These are phyloP conservation scores for Callaeas wilsoni DNA, from an alignment of 2,113 vertebrate species.

Conservation along the genomic window DNA sequence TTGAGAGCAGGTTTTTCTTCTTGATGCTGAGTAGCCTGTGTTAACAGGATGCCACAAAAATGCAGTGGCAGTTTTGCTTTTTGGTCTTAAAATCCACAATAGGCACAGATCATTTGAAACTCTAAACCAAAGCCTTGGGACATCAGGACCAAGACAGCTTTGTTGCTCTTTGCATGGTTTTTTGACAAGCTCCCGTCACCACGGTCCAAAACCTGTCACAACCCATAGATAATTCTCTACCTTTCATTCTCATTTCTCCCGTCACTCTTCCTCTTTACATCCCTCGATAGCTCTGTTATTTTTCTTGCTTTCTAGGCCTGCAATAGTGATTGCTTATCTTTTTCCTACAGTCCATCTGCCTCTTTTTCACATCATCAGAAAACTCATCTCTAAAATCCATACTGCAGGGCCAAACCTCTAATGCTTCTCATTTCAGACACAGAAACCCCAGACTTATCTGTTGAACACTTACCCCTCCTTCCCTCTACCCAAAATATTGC, in stretches of 20 bases:
- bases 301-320: background rate
- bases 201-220: background rate
- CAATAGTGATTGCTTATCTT: background rate
- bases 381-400: background rate
- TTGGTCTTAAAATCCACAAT: background rate
- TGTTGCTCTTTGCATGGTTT: background rate
- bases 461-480: background rate
- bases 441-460: background rate
- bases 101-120: background rate
- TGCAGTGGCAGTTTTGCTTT: background rate
- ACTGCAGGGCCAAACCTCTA: background rate
- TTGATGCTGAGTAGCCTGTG: background rate
- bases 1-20: background rate
- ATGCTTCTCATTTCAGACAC: background rate
- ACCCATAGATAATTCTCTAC: background rate
- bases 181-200: background rate
- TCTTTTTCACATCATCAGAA: background rate
- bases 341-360: background rate
- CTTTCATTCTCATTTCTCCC: background rate
- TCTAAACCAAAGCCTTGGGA: background rate
- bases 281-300: background rate
- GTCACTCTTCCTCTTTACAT: background rate
- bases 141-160: background rate
- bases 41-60: background rate
- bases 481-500: background rate